Conservation (phyloP, 2,797 vertebrate species). For the Gymnothorax javanicus region DNA sequence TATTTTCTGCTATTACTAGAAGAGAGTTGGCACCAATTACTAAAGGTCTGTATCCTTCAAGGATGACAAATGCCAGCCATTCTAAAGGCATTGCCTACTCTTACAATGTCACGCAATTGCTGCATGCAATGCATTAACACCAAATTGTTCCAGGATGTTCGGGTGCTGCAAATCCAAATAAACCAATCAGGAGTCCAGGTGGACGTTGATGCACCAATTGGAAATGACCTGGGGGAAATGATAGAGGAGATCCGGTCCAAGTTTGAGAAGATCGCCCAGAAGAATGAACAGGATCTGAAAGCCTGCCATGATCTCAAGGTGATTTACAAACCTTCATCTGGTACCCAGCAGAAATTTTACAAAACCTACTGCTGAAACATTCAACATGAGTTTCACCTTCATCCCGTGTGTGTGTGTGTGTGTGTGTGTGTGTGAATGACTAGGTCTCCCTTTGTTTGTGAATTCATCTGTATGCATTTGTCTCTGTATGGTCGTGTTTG, state of each 20-base stretch:
- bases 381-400: neutral
- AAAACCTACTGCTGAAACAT: neutral
- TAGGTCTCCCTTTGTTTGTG: too few species aligned
- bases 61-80: neutral
- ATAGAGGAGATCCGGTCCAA: conserved; percentile 86
- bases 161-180: conserved; percentile 81
- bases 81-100: neutral
- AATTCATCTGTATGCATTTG: too few species aligned
- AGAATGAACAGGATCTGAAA: conserved; percentile 88
- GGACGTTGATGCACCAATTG: conserved; percentile 85
- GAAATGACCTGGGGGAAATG: conserved; percentile 83
- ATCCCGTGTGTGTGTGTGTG: neutral
- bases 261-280: conserved; percentile 83
- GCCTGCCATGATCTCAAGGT: conserved; percentile 82
- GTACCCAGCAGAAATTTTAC: neutral
- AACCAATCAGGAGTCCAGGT: conserved; percentile 83
- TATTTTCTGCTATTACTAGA: neutral
- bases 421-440: neutral
- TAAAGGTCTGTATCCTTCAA: neutral
- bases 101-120: neutral
- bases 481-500: neutral
- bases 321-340: neutral
- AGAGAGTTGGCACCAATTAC: neutral
- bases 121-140: neutral
- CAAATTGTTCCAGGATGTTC: conserved; percentile 72